Percentiles rank a stretch among this genome's conserved stretches.
These are phyloP conservation scores for Pongo abelii DNA, from an alignment of 2,113 vertebrate species.

Conservation along the genomic window DNA sequence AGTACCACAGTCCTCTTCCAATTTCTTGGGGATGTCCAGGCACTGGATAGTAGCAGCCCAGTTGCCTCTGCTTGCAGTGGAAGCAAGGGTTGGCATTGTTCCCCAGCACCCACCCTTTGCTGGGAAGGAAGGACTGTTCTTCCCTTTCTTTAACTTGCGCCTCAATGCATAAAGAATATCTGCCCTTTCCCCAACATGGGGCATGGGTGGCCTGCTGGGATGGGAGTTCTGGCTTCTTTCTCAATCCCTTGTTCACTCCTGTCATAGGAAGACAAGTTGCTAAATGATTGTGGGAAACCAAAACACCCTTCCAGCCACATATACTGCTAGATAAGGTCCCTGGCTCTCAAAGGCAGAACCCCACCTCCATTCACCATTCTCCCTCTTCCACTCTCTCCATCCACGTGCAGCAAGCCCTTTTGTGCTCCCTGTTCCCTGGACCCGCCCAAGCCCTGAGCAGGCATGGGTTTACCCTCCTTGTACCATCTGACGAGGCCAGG, in stretches of 20 bases:
- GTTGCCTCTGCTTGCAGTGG: not conserved
- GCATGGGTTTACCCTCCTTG: rapidly evolving
- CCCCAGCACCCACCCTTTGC: no score
- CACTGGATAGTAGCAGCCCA: no score
- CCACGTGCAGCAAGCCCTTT: not conserved
- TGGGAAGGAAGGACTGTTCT: not conserved
- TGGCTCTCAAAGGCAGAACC: not conserved
- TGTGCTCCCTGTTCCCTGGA: not conserved
- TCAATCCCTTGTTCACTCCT: no score
- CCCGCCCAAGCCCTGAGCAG: not conserved
- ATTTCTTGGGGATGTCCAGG: not conserved
- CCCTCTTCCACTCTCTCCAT: not conserved
- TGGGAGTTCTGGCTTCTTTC: not conserved
- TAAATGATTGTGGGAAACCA: not conserved
- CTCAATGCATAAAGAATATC: not conserved
- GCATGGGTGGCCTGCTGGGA: not conserved
- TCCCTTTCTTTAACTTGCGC: not conserved
- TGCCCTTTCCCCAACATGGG: no score
- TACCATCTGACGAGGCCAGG: not conserved
- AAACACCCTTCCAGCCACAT: not conserved
- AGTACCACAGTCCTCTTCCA: not conserved
- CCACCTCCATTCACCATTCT: not conserved
- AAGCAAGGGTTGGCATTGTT: not conserved
- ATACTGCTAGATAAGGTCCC: not conserved
- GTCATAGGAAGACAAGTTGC: not conserved